Evolutionary conservation across 2,888 invertebrate genomes (phyloP).

Genomic region (Caenorhabditis parvicauda): DNA sequence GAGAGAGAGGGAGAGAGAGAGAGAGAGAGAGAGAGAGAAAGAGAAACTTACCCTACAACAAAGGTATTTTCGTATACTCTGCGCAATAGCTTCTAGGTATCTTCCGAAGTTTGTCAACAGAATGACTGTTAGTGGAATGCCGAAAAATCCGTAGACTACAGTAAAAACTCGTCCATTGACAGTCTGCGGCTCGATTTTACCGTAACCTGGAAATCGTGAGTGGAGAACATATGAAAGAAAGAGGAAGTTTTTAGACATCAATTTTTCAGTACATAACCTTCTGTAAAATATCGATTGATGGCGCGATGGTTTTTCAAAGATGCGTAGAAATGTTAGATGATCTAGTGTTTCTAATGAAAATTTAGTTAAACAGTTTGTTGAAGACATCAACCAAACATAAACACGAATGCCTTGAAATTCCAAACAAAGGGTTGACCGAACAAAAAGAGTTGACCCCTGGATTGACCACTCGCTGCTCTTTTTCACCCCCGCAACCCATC

Average conservation of each 20-base stretch:
- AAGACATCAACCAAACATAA: too few relatives aligned
- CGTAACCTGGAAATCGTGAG: conserved; percentile 51
- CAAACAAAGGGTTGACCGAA: too few relatives aligned
- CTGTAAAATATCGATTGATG: neutral
- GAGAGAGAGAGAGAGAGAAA: neutral
- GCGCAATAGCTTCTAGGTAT: conserved; percentile 51
- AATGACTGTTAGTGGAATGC: conserved; percentile 59
- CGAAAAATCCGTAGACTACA: conserved; percentile 58
- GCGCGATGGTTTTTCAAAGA: neutral
- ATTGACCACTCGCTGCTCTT: too few relatives aligned
- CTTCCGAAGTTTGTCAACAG: conserved; percentile 59
- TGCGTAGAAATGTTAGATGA: too few relatives aligned
- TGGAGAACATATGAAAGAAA: too few relatives aligned
- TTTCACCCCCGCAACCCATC: too few relatives aligned
- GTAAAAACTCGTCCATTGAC: conserved; percentile 56
- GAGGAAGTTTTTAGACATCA: too few relatives aligned
- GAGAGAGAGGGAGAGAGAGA: neutral
- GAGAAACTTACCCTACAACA: conserved; percentile 1
- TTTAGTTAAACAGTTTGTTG: too few relatives aligned
- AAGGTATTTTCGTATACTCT: conserved; percentile 18
- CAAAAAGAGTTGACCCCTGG: too few relatives aligned
- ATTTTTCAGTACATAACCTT: too few relatives aligned
- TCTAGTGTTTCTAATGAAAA: too few relatives aligned
- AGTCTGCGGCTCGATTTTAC: conserved; percentile 57
- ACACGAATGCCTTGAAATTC: too few relatives aligned